Conservation (phyloP, 2,113 vertebrate species). For the Copsychus sechellarum region DNA sequence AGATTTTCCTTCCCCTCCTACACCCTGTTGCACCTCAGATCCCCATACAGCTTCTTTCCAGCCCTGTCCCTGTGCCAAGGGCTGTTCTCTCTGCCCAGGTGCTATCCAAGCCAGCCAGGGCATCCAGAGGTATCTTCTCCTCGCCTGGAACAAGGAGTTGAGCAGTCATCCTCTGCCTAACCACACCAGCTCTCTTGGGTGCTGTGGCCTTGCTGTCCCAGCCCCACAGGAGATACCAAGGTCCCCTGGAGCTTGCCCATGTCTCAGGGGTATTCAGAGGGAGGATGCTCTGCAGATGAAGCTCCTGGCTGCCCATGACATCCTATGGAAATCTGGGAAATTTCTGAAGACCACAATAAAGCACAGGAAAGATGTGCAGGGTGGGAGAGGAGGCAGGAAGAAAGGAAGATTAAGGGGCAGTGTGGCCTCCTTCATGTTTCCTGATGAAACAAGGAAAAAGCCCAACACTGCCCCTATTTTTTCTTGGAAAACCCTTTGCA, state of each 20-base stretch:
- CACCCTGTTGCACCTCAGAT: not conserved
- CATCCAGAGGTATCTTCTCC: not conserved
- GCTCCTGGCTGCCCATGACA: fast-evolving
- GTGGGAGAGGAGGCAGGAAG: not conserved
- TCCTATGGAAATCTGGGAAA: not conserved
- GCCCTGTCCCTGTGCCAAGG: not conserved
- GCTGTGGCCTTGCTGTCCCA: not conserved
- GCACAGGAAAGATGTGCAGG: fast-evolving
- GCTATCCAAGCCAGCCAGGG: not conserved
- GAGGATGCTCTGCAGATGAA: not conserved
- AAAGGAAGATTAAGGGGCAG: not conserved
- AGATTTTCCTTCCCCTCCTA: not conserved
- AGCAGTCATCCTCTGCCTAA: not conserved
- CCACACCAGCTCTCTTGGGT: not conserved
- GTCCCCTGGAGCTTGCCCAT: not conserved
- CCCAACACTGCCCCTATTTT: not conserved
- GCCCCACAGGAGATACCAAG: fast-evolving
- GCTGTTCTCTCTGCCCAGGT: not conserved
- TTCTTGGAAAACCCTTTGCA: not conserved
- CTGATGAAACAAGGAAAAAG: not conserved
- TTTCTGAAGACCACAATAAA: not conserved
- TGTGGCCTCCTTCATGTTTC: not conserved
- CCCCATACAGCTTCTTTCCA: fast-evolving
- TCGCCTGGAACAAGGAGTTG: not conserved
- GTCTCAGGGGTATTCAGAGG: not conserved